Percentiles rank a stretch among this genome's conserved stretches.
Conservation (phyloP, 2,113 vertebrate species). For the Coptodon bakossiorum region DNA sequence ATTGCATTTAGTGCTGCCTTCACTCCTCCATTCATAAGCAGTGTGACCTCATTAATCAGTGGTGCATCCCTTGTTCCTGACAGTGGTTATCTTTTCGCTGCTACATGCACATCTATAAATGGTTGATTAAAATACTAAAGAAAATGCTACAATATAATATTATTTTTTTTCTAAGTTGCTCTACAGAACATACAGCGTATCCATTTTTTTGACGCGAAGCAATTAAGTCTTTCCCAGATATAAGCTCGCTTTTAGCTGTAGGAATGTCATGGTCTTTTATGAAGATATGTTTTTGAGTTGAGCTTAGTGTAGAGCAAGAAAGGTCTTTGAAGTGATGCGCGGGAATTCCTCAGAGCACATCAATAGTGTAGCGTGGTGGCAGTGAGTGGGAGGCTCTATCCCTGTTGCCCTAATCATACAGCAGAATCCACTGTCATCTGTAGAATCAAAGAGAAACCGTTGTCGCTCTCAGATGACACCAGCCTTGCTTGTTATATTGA, state of each 20-base stretch:
- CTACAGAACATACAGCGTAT: neutral
- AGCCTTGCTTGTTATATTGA: conserved; percentile 3
- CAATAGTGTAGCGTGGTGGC: neutral
- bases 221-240: neutral
- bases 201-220: neutral
- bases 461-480: neutral
- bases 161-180: neutral
- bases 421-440: conserved; percentile 11
- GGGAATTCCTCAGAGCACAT: conserved; percentile 37
- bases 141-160: neutral
- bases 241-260: neutral
- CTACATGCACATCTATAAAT: neutral
- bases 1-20: conserved; percentile 18
- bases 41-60: conserved; percentile 39
- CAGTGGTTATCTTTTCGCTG: conserved; percentile 32
- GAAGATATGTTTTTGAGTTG: neutral
- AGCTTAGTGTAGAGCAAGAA: neutral
- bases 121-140: neutral
- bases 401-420: conserved; percentile 25
- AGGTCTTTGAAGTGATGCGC: conserved; percentile 22
- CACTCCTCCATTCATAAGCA: conserved; percentile 22
- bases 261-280: neutral
- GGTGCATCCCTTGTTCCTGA: conserved; percentile 21
- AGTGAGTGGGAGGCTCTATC: conserved; percentile 14
- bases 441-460: conserved; percentile 6